Percentiles rank a stretch among this genome's conserved stretches.
Evolutionary conservation across 1,140 invertebrate genomes (phyloP).

Genomic region (Aradophagus sp.): DNA sequence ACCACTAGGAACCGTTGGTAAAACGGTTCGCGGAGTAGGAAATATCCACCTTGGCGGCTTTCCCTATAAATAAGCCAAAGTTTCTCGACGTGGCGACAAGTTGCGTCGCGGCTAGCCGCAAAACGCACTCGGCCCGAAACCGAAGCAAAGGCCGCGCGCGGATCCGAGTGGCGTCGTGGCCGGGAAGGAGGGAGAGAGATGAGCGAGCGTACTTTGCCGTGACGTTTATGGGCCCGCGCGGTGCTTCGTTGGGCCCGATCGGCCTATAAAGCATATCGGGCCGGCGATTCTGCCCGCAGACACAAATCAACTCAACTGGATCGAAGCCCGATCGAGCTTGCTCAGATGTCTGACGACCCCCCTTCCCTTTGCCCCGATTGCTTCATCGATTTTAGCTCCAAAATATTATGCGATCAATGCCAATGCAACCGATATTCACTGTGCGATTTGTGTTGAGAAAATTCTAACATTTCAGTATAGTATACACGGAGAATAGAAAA

Average conservation of each 20-base stretch:
- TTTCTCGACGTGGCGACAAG: constrained; percentile 54
- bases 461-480: too few species aligned
- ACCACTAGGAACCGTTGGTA: constrained; percentile 15
- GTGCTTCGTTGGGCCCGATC: constrained; percentile 61
- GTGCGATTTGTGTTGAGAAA: too few species aligned
- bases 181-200: constrained; percentile 30
- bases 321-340: constrained; percentile 42
- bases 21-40: constrained; percentile 21
- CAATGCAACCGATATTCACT: too few species aligned
- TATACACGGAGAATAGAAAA: too few species aligned
- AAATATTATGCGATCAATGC: too few species aligned
- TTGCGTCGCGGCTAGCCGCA: constrained; percentile 51
- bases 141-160: too few species aligned
- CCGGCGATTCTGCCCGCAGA: constrained; percentile 51
- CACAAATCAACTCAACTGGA: constrained; percentile 70
- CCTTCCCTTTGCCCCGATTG: too few species aligned
- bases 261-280: constrained; percentile 68
- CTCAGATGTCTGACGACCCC: too few species aligned
- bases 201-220: constrained; percentile 35
- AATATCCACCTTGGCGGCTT: constrained; percentile 22
- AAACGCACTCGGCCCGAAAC: constrained; percentile 51
- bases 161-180: constrained; percentile 25
- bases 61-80: constrained; percentile 49
- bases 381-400: too few species aligned
- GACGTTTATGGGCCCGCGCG: constrained; percentile 66